Base-by-base conservation (phyloP, 2,888 invertebrate species). In the Prosopocoilus inquinatus region DNA sequence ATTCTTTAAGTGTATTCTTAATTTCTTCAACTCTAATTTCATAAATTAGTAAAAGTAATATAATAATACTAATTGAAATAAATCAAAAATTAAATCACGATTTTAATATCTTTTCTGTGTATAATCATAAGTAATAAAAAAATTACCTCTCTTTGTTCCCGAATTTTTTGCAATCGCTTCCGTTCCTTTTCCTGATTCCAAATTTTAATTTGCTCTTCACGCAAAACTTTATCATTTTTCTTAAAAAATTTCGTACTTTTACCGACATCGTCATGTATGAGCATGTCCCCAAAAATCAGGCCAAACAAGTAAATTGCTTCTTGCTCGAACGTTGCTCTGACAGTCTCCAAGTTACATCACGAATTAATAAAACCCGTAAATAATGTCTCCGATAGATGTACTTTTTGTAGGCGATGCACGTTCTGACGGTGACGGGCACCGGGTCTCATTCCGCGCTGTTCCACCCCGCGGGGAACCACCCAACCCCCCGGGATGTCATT, bases 91-190 rank as follows among this genome's bases (percentile, higher is more conserved):
- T n/a, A n/a, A n/a, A n/a, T n/a, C n/a, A n/a, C n/a, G n/a, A n/a
- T n/a, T n/a, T n/a, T n/a, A n/a, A n/a, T n/a, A n/a, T n/a, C n/a
- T n/a, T n/a, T n/a, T n/a, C n/a, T n/a, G n/a, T n/a, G n/a, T n/a
- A n/a, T n/a, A n/a, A n/a, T n/a, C n/a, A 11, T 16, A 38, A 16
- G 15, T 41, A 32, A 13, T 44, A 33, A 28, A 3, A 50, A 50
- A 44, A 53, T 53, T 64, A 75, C 75, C 70, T 75, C 71, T 61
- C 65, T 67, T 61, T 75, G 75, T 62, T 75, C 75, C 47, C 66
- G 64, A 3, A 71, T 44, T 56, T 73, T 72, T 53, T 64, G 69
- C 32, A 61, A 57, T 15, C 64, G 64, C 13, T 64, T 67, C 32
- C 62, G 61, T 47, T 75, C 72, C 59, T 71, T 69, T 45, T 75